Evolutionary conservation across 1,140 invertebrate genomes (phyloP).

Genomic region (Listronotus oregonensis): DNA sequence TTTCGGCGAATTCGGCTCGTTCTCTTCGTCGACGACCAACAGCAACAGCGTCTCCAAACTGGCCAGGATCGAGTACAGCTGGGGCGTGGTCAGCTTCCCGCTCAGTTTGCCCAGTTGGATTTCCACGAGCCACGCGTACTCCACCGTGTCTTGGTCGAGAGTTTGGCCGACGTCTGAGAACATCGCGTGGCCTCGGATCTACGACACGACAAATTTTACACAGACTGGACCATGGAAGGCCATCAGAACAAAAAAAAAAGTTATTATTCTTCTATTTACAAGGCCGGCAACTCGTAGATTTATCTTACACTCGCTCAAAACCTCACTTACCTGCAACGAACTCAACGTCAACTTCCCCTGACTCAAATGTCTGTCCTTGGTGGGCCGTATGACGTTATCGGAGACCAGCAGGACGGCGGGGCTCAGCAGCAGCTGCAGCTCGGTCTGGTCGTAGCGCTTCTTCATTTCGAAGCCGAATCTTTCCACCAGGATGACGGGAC

Average conservation of each 20-base stretch:
- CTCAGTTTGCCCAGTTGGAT: constrained; percentile 81
- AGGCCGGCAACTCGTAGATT: too few species aligned
- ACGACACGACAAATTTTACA: constrained; percentile 28
- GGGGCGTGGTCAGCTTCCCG: constrained; percentile 73
- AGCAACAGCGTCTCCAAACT: constrained; percentile 89
- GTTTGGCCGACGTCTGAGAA: constrained; percentile 90
- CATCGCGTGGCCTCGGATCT: constrained; percentile 93
- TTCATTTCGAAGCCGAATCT: constrained; percentile 96
- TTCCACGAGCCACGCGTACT: constrained; percentile 94
- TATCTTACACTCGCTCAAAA: too few species aligned
- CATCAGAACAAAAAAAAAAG: too few species aligned
- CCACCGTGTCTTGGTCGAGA: constrained; percentile 91
- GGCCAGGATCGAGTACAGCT: constrained; percentile 83
- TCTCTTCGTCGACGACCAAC: constrained; percentile 82
- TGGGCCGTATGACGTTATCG: constrained; percentile 70
- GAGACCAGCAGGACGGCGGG: constrained; percentile 83
- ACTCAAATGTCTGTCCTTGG: constrained; percentile 76
- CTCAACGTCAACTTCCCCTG: constrained; percentile 90
- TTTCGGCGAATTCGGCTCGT: constrained; percentile 78
- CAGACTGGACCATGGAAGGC: too few species aligned
- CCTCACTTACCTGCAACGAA: constrained; percentile 73
- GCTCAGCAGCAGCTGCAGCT: constrained; percentile 87
- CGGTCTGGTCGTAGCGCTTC: constrained; percentile 88
- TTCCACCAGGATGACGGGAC: constrained; percentile 88
- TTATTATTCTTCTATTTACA: too few species aligned